These are phyloP conservation scores for Trogon melanurus DNA, from an alignment of 2,113 vertebrate genomes.

Conservation along the genomic window DNA sequence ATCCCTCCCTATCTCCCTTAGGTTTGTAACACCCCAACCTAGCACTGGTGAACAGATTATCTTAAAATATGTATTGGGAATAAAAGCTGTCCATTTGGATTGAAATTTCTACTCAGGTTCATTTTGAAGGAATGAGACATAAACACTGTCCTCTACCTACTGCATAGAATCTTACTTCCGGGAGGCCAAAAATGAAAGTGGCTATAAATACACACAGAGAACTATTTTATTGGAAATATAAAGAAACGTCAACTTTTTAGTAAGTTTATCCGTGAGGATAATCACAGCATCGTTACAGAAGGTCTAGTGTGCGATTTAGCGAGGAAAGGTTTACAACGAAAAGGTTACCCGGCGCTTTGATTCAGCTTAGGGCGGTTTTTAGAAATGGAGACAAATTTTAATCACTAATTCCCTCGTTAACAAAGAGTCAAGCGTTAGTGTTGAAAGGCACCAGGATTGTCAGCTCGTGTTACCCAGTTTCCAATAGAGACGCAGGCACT, in stretches of 20 bases:
- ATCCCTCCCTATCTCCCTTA: background rate
- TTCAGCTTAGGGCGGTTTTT: background rate
- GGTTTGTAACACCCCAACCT: background rate
- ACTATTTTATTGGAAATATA: background rate
- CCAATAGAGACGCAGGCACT: background rate
- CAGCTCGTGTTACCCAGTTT: background rate
- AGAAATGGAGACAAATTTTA: background rate
- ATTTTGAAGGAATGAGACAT: background rate
- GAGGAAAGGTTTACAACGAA: background rate
- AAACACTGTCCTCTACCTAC: background rate
- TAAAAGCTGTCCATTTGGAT: background rate
- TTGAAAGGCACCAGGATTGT: conserved; percentile 51
- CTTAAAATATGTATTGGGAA: background rate
- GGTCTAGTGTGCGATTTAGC: background rate
- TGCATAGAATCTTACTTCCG: background rate
- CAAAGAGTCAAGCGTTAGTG: background rate
- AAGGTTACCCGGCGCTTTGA: background rate
- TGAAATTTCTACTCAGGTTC: background rate
- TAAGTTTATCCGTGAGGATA: background rate
- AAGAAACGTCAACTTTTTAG: background rate
- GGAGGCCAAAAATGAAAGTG: background rate
- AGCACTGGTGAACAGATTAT: background rate
- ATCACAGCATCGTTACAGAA: background rate
- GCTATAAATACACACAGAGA: background rate
- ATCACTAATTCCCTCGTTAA: background rate